phyloP scores from a whole-genome alignment of 2,888 invertebrate genomes.

The Pocota personata region DNA sequence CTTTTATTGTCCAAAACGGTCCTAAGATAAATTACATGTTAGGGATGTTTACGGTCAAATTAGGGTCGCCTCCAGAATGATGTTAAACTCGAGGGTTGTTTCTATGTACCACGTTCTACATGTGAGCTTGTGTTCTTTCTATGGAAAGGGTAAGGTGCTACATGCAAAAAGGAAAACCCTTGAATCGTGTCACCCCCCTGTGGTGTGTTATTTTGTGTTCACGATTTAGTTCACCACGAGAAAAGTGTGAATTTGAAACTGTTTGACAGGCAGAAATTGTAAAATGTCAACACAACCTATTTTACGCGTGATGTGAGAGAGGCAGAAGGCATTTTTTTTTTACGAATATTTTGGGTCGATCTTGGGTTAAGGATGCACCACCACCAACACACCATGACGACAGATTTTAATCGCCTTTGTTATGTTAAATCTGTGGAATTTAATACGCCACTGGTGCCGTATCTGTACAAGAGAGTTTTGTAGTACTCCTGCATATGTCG shows the following conservation, averaged over 20 bases:
- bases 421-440: slow-evolving; percentile 49
- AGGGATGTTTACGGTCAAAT: slow-evolving; percentile 82
- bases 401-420: slow-evolving; percentile 51
- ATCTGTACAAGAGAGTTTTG: background rate
- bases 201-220: slow-evolving; percentile 39
- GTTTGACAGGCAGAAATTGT: slow-evolving; percentile 66
- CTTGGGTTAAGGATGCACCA: slow-evolving; percentile 31
- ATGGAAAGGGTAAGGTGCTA: background rate
- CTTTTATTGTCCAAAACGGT: slow-evolving; percentile 26
- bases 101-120: slow-evolving; percentile 2
- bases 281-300: slow-evolving; percentile 72
- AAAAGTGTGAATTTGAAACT: slow-evolving; percentile 70
- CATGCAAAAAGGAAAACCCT: slow-evolving; percentile 30
- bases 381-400: background rate
- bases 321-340: background rate
- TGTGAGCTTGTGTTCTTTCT: background rate
- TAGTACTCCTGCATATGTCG: slow-evolving; percentile 38
- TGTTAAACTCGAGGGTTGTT: slow-evolving; percentile 37
- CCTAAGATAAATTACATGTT: slow-evolving; percentile 81
- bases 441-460: slow-evolving; percentile 35
- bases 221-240: slow-evolving; percentile 30
- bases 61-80: slow-evolving; percentile 76
- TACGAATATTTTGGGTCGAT: background rate
- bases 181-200: slow-evolving; percentile 23
- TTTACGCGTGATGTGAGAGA: slow-evolving; percentile 32